Evolutionary conservation across 2,888 invertebrate genomes (phyloP).

Genomic region (Rhagium mordax): DNA sequence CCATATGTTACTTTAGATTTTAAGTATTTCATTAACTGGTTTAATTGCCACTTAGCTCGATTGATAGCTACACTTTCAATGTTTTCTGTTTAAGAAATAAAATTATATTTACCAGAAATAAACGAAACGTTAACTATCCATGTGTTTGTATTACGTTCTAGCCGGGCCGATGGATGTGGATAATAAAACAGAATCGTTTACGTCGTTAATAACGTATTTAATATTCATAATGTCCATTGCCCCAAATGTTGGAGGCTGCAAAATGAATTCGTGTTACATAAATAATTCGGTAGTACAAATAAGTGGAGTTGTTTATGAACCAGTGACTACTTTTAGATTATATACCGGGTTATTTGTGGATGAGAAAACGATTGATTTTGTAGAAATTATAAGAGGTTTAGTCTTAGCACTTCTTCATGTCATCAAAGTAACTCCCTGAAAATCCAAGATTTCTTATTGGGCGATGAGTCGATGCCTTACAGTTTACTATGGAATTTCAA

Average conservation of each 20-base stretch:
- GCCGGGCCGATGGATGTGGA: not conserved
- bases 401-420: too few relatives aligned
- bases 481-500: too few relatives aligned
- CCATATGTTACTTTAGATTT: not conserved
- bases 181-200: constrained; percentile 1
- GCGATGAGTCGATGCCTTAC: too few relatives aligned
- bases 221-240: constrained; percentile 11
- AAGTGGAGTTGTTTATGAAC: not conserved
- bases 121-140: not conserved
- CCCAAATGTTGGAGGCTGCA: constrained; percentile 3
- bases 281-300: not conserved
- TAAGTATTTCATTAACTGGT: not conserved
- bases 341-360: not conserved
- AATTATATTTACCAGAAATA: not conserved
- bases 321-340: not conserved
- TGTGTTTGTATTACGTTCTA: not conserved
- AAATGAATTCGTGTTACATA: not conserved
- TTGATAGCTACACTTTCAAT: not conserved
- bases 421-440: too few relatives aligned
- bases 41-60: not conserved
- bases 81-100: not conserved
- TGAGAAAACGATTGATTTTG: too few relatives aligned
- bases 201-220: constrained; percentile 7
- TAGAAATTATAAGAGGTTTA: too few relatives aligned
- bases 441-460: too few relatives aligned